Base-by-base conservation (phyloP, 2,888 invertebrate genomes). In the Catotricha subobsoleta region DNA sequence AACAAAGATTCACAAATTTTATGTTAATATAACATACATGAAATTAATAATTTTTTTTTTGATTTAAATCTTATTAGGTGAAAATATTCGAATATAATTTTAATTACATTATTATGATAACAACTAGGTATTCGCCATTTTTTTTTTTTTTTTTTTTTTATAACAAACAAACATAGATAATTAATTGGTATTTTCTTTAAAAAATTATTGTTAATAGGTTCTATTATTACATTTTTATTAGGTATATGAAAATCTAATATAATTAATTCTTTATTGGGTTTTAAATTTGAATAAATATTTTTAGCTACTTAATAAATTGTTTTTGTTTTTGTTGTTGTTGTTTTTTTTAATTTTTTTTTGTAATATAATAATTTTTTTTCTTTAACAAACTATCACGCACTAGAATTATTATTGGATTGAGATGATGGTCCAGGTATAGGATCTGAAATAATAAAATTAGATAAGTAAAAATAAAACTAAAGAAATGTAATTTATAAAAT, bases 371-470 rank as follows among this genome's bases (percentile, higher is more conserved):
- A 34, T 34, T 34, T 20, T 6, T 2, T 34, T 34, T 10, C 25
- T 30, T 34, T 34, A 8, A 20, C 5, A 59, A 59, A 62, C 60
- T 62, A 62, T 62, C 62, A 62, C 62, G 62, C 62, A 60, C 62
- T 62, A 54, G 62, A 62, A 54, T 62, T 61, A 56, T 59, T 62
- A 60, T 58, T 62, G 58, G 62, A 62, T 55, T 59, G 61, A 59
- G 61, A 62, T 54, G 62, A 59, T 60, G 60, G 60, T 56, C 60
- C 61, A 51, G 57, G 58, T 28, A 54, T 49, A 47, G 60, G 59
- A 51, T 34, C 34, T 34, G 33, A 3, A 33, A 19, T 13, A 3
- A 16, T 9, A n/a, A n/a, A n/a, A n/a, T n/a, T n/a, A n/a, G n/a
- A n/a, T n/a, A n/a, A n/a, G n/a, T n/a, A n/a, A n/a, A n/a, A n/a